Base-by-base conservation (phyloP, 2,797 vertebrate species). In the Psittacula derbiana region DNA sequence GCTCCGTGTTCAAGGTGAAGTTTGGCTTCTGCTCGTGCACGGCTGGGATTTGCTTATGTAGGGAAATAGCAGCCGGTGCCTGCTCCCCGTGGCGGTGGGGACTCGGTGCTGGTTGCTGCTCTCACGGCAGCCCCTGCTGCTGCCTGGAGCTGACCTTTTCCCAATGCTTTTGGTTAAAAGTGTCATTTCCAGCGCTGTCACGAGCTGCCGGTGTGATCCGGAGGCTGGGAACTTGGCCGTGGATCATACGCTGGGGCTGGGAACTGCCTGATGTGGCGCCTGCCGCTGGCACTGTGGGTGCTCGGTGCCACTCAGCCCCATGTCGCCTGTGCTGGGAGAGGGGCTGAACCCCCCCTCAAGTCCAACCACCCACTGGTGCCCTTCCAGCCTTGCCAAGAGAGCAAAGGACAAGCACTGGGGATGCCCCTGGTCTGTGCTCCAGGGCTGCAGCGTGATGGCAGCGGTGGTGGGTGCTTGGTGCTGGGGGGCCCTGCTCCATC, bases 51-150 rank as follows among this genome's bases (percentile, higher is more conserved):
- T 86, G 89, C 87, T 91, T 38, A 6, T 28, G 79, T 16, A 62
- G 57, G 74, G 66, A 64, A 83, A 82, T 0, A 2, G 25, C 80
- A 78, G 82, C 21, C 6, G 2, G 81, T 76, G 86, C 78, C 93
- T 74, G 83, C 76, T 94, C 61, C 81, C 88, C 7, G 9, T 41
- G 4, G 16, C 13, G 4, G 11, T 12, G 46, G 46, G 13, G 41
- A 16, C n/a, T 10, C 2, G 1, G 33, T 15, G 17, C 55, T 72
- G 43, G 50, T 19, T 0, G 14, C 46, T 25, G 44, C 2, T 88
- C 80, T 47, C 0, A 0, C 57, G 0, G 5, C 55, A 62, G 80
- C 52, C 21, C 3, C 6, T 33, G 14, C 70, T 1, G 3, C 41
- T 41, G 1, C 4, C 55, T 10, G 0, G 36, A 58, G 44, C 81